A percentile compares a stretch with the other conserved stretches of the same genome.
Conservation (phyloP, 53 echinoderm and acorn worm species). For the Paelopatides confundens region DNA sequence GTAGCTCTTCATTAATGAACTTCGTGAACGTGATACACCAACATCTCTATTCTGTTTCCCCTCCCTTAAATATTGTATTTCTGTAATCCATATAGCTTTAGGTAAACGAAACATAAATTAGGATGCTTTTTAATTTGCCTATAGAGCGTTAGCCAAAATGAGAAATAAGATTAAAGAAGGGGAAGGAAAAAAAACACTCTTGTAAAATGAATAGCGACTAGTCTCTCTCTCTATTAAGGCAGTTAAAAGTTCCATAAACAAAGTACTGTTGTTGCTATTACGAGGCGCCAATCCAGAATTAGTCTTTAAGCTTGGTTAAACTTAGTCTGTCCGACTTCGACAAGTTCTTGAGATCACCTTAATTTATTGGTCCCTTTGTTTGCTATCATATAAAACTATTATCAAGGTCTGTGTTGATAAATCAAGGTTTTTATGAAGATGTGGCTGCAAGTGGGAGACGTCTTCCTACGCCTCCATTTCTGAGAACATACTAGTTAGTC, state of each 20-base stretch:
- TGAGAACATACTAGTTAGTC: neutral
- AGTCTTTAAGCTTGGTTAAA: constrained; percentile 39
- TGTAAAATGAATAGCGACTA: constrained; percentile 3
- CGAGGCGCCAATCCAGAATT: constrained; percentile 33
- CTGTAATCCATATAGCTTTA: neutral
- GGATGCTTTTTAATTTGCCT: constrained; percentile 39
- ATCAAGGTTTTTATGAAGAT: constrained; percentile 24
- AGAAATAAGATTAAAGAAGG: neutral
- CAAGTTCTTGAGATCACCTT: constrained; percentile 22
- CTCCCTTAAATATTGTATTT: neutral
- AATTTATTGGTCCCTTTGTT: constrained; percentile 35
- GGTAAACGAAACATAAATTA: constrained; percentile 42
- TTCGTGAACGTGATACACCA: neutral
- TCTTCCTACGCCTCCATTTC: neutral
- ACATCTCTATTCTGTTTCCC: neutral
- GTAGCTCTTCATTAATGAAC: neutral
- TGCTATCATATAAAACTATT: constrained; percentile 45
- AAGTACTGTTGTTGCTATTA: constrained; percentile 45
- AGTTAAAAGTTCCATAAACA: constrained; percentile 42
- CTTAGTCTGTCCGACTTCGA: constrained; percentile 22
- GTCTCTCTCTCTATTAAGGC: constrained; percentile 9
- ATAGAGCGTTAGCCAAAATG: constrained; percentile 18
- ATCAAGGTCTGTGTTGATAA: constrained; percentile 43
- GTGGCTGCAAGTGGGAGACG: neutral
- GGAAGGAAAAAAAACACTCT: neutral